Conservation (phyloP, 2,888 invertebrate species). For the Chrysina gloriosa region DNA sequence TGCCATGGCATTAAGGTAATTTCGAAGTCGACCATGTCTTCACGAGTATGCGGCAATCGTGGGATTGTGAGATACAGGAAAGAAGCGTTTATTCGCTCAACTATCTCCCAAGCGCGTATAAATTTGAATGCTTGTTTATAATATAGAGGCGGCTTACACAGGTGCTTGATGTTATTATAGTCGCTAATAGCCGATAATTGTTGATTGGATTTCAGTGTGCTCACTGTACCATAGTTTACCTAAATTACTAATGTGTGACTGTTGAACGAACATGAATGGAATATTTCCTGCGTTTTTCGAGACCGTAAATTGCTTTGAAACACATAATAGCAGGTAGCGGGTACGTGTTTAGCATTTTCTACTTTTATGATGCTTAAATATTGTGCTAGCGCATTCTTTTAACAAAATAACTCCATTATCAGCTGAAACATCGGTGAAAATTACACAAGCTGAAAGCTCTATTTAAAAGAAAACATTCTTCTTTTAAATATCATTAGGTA, state of each 20-base stretch:
- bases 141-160: constrained; percentile 40
- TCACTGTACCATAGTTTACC: constrained; percentile 44
- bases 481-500: too few species aligned
- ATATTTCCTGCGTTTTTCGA: constrained; percentile 42
- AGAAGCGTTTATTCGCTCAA: constrained; percentile 40
- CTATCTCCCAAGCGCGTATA: constrained; percentile 34
- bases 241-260: constrained; percentile 41
- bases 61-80: constrained; percentile 42
- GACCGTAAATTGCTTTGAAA: constrained; percentile 25
- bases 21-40: constrained; percentile 7
- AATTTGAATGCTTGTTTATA: constrained; percentile 40
- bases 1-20: constrained; percentile 20
- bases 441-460: too few species aligned
- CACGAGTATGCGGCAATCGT: constrained; percentile 9
- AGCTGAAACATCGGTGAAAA: not conserved
- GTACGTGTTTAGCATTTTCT: not conserved
- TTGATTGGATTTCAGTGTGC: constrained; percentile 45
- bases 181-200: constrained; percentile 49
- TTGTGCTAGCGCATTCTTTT: not conserved
- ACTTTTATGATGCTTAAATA: not conserved
- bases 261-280: constrained; percentile 39
- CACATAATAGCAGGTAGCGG: constrained; percentile 3
- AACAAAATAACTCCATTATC: constrained; percentile 1
- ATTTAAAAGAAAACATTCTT: too few species aligned
- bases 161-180: constrained; percentile 49